Evolutionary conservation across 2,113 vertebrate genomes (phyloP), one percentile per base, ranked within the genome.

Genomic region (Mus spicilegus): DNA sequence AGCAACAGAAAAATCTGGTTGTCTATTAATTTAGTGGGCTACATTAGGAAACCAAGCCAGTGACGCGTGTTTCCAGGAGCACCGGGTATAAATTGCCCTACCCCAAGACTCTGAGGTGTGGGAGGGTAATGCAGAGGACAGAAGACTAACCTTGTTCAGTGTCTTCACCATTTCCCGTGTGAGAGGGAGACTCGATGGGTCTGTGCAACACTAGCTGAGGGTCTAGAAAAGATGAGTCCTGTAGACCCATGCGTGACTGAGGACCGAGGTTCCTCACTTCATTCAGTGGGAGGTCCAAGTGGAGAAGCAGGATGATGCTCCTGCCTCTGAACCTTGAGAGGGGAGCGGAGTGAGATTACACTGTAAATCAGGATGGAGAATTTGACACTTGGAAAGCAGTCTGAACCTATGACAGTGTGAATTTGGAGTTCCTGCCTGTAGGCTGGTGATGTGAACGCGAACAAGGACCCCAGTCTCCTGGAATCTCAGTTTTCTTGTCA

Each of bases 51-150:
- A 65, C 63, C 63, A 28, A 65, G 63, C 63, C 9, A 77, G 28
- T 78, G 76, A 49, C 11, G 81, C 67, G 61, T 65, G 54, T 63
- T 93, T 91, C 42, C 81, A n/a, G 12, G 56, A 76, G 91, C 19
- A 16, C 1, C 16, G 3, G 1, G 1, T 0, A 5, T 28, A n/a
- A 33, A 17, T 19, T 63, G 24, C 46, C n/a, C 39, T 11, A 0
- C 28, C 0, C 8, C 22, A 78, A 19, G 28, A 58, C 19, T 30
- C 77, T 46, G 19, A 75, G 72, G 46, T 42, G 17, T 26, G 19
- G 39, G 76, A 77, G 16, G 67, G 11, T 36, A 22, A 9, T n/a
- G 42, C n/a, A 26, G 20, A 80, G 13, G 86, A 36, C 22, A 69
- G 61, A 17, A 42, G 20, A 58, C 16, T 17, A 24, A 39, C n/a